Evolutionary conservation across 2,797 vertebrate species (phyloP), one percentile per base, ranked within the genome.

Genomic region (Acestrorhynchus altus): DNA sequence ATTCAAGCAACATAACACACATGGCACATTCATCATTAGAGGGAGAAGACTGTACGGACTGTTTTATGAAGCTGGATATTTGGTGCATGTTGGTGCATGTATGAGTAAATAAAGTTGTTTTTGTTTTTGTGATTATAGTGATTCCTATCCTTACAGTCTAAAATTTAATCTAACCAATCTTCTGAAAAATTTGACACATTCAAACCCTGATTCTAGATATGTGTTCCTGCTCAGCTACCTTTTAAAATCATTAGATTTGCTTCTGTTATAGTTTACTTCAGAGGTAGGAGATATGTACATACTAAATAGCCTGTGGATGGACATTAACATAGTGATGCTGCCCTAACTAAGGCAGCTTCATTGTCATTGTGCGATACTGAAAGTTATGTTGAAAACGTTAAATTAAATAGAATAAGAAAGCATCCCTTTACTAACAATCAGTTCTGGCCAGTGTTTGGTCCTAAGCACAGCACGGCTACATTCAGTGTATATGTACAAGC

Each of bases 1-100:
- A 75, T 89, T 89, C 78, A 88, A 84, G 85, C 87, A 86, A 88
- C 84, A 84, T 88, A 88, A 83, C n/a, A 85, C 24, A 85, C 80
- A 65, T 16, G 49, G 52, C 69, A 66, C 28, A 13, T 26, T 57
- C 42, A 40, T 71, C 20, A 24, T 13, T 24, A 39, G 6, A 51
- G 18, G 20, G 61, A 47, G 15, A 35, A 46, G 22, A 46, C 20
- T 15, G 20, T 24, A 16, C n/a, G 24, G 63, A 46, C 20, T 46
- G 60, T 10, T 64, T 6, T 24, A 13, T 28, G 28, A 57, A 28
- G 56, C 56, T 57, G 56, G 8, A 24, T 28, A 56, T n/a, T n/a
- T n/a, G n/a, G n/a, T n/a, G n/a, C n/a, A n/a, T n/a, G n/a, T n/a
- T 12, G 0, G 0, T 57, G 56, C 13, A 57, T 15, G 24, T 28